Conservation (phyloP, 2,888 invertebrate species). For the Yponomeuta sedellus region DNA sequence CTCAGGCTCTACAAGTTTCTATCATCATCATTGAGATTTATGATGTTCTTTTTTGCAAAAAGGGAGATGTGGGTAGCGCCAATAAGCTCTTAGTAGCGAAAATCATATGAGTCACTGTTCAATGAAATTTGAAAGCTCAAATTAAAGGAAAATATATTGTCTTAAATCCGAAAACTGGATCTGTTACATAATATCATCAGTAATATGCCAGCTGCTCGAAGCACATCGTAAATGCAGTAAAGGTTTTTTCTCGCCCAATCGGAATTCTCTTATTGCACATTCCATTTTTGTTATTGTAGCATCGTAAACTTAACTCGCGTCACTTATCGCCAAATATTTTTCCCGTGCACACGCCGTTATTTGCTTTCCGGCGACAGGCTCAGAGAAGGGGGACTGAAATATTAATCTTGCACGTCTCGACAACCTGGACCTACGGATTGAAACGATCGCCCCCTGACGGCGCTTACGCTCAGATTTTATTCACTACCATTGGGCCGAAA, state of each 20-base stretch:
- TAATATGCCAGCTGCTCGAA: neutral
- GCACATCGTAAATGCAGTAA: too few relatives aligned
- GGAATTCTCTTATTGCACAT: neutral
- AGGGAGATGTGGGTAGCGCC: too few relatives aligned
- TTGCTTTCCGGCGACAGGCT: constrained; percentile 7
- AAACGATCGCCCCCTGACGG: constrained; percentile 46
- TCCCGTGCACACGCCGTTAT: constrained; percentile 9
- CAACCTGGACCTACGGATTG: constrained; percentile 32
- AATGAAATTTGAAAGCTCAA: too few relatives aligned
- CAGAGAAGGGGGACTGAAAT: constrained; percentile 34
- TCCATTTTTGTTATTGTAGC: neutral
- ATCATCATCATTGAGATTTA: too few relatives aligned
- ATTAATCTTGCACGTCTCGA: constrained; percentile 68
- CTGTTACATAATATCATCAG: neutral
- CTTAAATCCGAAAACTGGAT: too few relatives aligned
- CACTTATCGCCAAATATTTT: constrained; percentile 1
- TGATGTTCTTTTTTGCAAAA: too few relatives aligned
- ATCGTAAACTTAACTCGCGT: neutral
- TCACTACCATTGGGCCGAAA: constrained; percentile 17
- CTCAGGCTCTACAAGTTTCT: too few relatives aligned
- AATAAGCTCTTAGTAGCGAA: too few relatives aligned
- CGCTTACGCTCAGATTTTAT: constrained; percentile 58
- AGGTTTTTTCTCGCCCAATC: neutral
- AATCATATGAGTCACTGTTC: too few relatives aligned
- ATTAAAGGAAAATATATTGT: too few relatives aligned